phyloP scores from a whole-genome alignment of 2,113 vertebrate genomes.

The Poicephalus gulielmi region DNA sequence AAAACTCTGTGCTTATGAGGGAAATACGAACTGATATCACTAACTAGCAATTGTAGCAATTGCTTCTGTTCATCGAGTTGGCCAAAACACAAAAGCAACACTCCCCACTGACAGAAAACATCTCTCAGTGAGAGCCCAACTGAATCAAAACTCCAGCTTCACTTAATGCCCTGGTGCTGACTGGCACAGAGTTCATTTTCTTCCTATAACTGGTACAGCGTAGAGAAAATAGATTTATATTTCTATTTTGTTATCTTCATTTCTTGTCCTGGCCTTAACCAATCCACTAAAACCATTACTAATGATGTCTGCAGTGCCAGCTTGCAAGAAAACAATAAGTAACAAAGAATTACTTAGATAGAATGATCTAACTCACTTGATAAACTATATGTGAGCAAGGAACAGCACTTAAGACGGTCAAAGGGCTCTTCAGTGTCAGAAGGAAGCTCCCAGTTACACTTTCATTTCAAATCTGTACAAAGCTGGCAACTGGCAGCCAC shows the following conservation, averaged over 20 bases:
- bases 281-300: background rate
- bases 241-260: background rate
- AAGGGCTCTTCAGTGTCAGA: background rate
- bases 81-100: background rate
- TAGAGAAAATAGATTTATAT: background rate
- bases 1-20: background rate
- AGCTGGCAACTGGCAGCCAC: background rate
- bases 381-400: background rate
- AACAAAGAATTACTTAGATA: background rate
- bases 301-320: background rate
- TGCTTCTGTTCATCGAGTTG: background rate
- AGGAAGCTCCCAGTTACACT: background rate
- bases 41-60: background rate
- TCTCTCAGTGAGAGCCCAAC: background rate
- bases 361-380: background rate
- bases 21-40: background rate
- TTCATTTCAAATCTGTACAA: background rate
- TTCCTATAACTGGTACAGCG: background rate
- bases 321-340: background rate
- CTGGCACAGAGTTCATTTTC: background rate
- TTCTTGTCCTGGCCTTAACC: background rate
- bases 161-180: background rate
- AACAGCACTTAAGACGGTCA: background rate
- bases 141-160: background rate
- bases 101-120: background rate